A percentile compares a stretch with the other conserved stretches of the same genome.
phyloP scores from a whole-genome alignment of 2,888 invertebrate species.

The Embidobia sp. region DNA sequence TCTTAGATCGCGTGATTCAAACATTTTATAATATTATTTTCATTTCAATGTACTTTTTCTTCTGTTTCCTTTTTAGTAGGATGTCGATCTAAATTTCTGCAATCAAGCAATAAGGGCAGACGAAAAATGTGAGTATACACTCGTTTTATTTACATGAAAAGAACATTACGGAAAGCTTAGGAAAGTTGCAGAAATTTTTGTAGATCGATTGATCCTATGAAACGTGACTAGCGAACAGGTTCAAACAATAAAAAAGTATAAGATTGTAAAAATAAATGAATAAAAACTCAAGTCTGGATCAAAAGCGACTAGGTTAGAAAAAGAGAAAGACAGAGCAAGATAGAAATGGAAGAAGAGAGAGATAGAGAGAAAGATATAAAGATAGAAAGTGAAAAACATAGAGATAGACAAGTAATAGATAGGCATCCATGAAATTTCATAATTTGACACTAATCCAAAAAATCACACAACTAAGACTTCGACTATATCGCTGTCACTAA shows the following conservation, averaged over 20 bases:
- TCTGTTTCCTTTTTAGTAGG: conserved; percentile 35
- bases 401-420: conserved; percentile 62
- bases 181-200: conserved; percentile 73
- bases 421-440: conserved; percentile 82
- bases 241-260: conserved; percentile 71
- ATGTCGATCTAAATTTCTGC: conserved; percentile 73
- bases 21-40: conserved; percentile 13
- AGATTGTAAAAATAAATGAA: conserved; percentile 57
- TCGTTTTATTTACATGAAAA: conserved; percentile 74
- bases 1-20: conserved; percentile 39
- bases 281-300: conserved; percentile 66
- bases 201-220: conserved; percentile 65
- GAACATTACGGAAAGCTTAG: conserved; percentile 70
- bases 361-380: conserved; percentile 47
- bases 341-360: conserved; percentile 56
- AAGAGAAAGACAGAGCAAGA: conserved; percentile 49
- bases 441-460: conserved; percentile 81
- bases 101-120: conserved; percentile 67
- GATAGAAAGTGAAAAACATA: conserved; percentile 27
- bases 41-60: conserved; percentile 23
- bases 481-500: conserved; percentile 79
- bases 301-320: conserved; percentile 76
- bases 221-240: conserved; percentile 74
- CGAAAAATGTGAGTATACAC: conserved; percentile 66
- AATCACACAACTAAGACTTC: conserved; percentile 81